phyloP scores from a whole-genome alignment of 1,140 invertebrate species.

The Brachionus sp. region DNA sequence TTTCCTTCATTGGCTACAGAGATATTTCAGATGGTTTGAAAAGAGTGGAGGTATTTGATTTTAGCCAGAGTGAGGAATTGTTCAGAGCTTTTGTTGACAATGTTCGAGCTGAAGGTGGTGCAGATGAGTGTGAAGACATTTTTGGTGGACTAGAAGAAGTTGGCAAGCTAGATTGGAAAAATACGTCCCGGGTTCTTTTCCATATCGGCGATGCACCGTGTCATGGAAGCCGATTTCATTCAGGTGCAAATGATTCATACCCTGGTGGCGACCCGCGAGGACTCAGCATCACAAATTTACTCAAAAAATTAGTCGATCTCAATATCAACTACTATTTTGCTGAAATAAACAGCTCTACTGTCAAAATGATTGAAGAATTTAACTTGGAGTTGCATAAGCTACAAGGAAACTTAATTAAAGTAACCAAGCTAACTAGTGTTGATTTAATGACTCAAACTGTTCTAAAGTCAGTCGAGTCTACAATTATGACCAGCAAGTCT shows the following conservation, averaged over 20 bases:
- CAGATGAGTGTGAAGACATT: slow-evolving; percentile 9
- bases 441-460: background rate
- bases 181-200: background rate
- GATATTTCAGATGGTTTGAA: background rate
- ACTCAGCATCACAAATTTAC: background rate
- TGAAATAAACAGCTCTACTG: background rate
- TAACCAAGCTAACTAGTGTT: background rate
- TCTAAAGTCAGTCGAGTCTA: background rate
- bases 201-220: slow-evolving; percentile 26
- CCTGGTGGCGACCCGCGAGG: background rate
- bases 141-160: slow-evolving; percentile 28
- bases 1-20: slow-evolving; percentile 11
- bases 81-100: background rate
- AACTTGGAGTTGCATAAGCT: background rate
- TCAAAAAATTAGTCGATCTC: background rate
- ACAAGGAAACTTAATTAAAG: background rate
- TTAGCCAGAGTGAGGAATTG: background rate
- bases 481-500: background rate
- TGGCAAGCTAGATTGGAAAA: background rate
- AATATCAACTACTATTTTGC: background rate
- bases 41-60: background rate
- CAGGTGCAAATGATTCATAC: background rate
- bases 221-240: slow-evolving; percentile 14
- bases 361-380: slow-evolving; percentile 29
- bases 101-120: background rate